A percentile compares a stretch with the other conserved stretches of the same genome.
Conservation (phyloP, 2,113 vertebrate species). For the Isurus oxyrinchus region DNA sequence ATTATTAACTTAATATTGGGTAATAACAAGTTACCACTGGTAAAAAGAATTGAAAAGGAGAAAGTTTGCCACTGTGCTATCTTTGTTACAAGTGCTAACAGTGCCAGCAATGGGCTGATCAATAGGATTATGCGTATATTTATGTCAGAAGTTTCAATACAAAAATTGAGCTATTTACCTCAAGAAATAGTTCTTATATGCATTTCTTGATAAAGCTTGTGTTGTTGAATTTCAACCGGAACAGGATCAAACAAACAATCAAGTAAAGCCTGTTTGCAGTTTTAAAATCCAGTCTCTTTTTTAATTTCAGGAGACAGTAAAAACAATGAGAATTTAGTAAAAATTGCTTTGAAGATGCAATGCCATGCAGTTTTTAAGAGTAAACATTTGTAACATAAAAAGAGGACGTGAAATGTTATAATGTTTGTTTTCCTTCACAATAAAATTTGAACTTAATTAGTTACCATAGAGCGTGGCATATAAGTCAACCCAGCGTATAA, state of each 20-base stretch:
- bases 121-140: neutral
- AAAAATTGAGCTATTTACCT: neutral
- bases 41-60: neutral
- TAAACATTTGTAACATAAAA: neutral
- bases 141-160: neutral
- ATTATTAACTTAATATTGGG: slow-evolving; percentile 6
- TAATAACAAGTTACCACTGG: neutral
- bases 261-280: neutral
- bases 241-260: neutral
- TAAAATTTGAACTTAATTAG: neutral
- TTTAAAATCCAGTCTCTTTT: neutral
- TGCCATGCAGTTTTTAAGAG: neutral
- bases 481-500: neutral
- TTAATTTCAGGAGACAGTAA: neutral
- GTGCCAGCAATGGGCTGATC: neutral
- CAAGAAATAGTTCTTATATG: neutral
- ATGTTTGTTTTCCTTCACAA: slow-evolving; percentile 1
- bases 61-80: neutral
- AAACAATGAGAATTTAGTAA: neutral
- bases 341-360: slow-evolving; percentile 11
- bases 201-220: neutral
- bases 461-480: neutral
- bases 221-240: neutral
- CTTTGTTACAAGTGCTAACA: neutral
- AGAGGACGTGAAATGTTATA: neutral